phyloP scores from a whole-genome alignment of 2,797 vertebrate species.

The Anguilla marmorata region DNA sequence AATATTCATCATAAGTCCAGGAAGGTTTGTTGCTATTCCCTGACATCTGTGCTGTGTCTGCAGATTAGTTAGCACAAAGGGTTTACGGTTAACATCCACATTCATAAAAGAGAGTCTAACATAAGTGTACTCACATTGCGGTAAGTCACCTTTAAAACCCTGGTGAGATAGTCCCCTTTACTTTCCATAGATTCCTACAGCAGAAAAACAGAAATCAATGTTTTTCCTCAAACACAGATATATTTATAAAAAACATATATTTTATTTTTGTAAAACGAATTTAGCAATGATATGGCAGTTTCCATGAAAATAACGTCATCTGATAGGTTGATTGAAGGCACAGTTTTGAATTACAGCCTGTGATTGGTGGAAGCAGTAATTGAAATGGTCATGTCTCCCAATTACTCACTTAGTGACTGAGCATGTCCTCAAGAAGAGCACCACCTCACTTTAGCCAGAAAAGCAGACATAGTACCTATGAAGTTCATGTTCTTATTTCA shows the following conservation, averaged over 20 bases:
- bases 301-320: neutral
- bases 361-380: neutral
- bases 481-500: too few species aligned
- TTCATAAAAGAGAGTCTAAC: neutral
- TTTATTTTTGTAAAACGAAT: neutral
- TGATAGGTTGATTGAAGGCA: neutral
- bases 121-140: conserved; percentile 63
- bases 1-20: neutral
- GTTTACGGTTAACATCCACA: neutral
- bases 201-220: neutral
- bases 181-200: conserved; percentile 81
- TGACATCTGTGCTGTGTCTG: neutral
- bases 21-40: neutral
- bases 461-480: neutral
- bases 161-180: conserved; percentile 84
- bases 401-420: neutral
- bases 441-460: neutral
- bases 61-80: neutral
- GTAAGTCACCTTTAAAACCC: conserved; percentile 75
- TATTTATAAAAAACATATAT: neutral
- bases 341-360: neutral
- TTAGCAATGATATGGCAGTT: neutral
- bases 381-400: neutral
- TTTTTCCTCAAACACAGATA: neutral
- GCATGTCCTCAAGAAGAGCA: neutral